These are phyloP conservation scores for Chydorus sphaericus DNA, from an alignment of 2,888 invertebrate species.

Conservation along the genomic window DNA sequence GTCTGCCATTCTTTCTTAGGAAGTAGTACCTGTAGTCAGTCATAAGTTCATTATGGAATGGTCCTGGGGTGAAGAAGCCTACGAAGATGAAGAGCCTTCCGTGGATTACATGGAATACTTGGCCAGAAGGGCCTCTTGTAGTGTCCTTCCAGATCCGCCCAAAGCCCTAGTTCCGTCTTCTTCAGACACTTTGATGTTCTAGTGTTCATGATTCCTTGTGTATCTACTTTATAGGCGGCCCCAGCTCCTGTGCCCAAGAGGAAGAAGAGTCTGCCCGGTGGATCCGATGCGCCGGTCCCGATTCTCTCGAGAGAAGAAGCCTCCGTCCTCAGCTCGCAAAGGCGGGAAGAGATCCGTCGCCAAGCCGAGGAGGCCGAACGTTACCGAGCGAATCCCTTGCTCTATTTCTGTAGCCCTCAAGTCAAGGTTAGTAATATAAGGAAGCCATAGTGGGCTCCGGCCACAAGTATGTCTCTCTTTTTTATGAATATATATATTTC, in stretches of 20 bases:
- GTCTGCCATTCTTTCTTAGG: no score
- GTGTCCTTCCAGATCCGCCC: slow-evolving; percentile 13
- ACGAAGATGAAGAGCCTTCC: slow-evolving; percentile 14
- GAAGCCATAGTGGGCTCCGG: no score
- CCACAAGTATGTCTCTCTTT: no score
- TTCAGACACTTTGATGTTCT: not conserved
- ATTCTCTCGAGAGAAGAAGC: slow-evolving; percentile 87
- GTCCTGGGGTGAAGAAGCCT: slow-evolving; percentile 9
- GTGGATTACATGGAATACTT: slow-evolving; percentile 14
- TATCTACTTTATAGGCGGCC: slow-evolving; percentile 5
- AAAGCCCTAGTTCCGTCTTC: slow-evolving; percentile 6
- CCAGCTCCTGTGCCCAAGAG: slow-evolving; percentile 49
- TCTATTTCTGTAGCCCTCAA: slow-evolving; percentile 92
- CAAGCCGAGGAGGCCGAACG: slow-evolving; percentile 82
- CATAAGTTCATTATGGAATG: not conserved
- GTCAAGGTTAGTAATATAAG: slow-evolving; percentile 60
- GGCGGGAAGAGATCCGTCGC: slow-evolving; percentile 84
- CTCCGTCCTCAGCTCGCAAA: slow-evolving; percentile 78
- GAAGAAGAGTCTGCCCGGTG: slow-evolving; percentile 88
- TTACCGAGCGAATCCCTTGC: slow-evolving; percentile 82
- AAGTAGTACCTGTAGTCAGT: no score
- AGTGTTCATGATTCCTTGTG: not conserved
- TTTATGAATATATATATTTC: not conserved
- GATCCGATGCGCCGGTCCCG: slow-evolving; percentile 60
- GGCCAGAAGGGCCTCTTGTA: slow-evolving; percentile 15